Conservation (phyloP, 2,888 invertebrate genomes). For the Noctua fimbriata region DNA sequence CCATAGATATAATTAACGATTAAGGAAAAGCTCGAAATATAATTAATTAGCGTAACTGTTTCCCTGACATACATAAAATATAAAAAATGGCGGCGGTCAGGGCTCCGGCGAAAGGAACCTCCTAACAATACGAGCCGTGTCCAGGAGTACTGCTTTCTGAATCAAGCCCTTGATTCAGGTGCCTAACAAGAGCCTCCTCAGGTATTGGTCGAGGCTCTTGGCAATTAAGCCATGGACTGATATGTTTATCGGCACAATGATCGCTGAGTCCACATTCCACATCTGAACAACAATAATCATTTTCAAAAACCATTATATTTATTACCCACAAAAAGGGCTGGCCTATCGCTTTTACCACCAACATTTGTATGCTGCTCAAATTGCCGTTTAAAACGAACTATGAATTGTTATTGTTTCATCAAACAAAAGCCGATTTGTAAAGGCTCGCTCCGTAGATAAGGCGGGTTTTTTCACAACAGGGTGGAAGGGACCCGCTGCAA, state of each 20-base stretch:
- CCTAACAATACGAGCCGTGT: too few relatives aligned
- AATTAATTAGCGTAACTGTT: background rate
- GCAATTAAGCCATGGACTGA: background rate
- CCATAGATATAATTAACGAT: background rate
- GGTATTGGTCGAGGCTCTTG: background rate
- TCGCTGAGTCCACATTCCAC: background rate
- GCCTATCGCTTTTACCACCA: background rate
- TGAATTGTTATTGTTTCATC: constrained; percentile 17
- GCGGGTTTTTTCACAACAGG: constrained; percentile 4
- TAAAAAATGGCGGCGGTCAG: too few relatives aligned
- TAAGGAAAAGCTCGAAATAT: background rate
- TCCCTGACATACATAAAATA: background rate
- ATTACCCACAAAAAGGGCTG: background rate
- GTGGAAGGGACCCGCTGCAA: too few relatives aligned
- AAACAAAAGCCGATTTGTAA: constrained; percentile 4
- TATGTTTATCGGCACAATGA: background rate
- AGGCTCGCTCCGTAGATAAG: constrained; percentile 9
- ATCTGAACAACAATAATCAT: background rate
- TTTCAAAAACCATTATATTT: background rate
- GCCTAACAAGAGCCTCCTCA: background rate
- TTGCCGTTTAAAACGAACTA: background rate
- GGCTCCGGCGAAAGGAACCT: too few relatives aligned
- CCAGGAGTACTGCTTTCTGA: background rate
- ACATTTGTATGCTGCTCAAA: background rate
- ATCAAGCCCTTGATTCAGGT: background rate